Conservation (phyloP, 1,140 invertebrate species). For the Archivesica marissinica region DNA sequence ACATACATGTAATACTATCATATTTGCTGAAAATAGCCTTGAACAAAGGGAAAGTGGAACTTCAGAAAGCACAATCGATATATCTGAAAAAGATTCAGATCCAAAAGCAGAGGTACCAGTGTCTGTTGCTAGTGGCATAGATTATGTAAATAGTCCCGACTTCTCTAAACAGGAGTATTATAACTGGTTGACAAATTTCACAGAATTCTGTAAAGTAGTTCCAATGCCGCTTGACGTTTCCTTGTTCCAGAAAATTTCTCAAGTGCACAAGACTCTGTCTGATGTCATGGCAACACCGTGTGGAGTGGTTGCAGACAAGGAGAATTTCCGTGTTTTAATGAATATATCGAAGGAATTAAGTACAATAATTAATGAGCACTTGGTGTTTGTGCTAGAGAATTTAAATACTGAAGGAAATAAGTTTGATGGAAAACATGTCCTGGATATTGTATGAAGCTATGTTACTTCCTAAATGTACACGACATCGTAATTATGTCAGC, state of each 20-base stretch:
- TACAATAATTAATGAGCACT: slow-evolving; percentile 79
- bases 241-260: slow-evolving; percentile 81
- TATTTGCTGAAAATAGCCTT: neutral
- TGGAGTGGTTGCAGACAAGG: slow-evolving; percentile 79
- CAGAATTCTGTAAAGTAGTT: slow-evolving; percentile 78
- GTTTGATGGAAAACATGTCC: neutral
- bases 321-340: slow-evolving; percentile 81
- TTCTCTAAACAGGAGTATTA: slow-evolving; percentile 82
- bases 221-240: slow-evolving; percentile 78
- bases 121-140: slow-evolving; percentile 30
- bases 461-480: no score
- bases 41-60: neutral
- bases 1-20: neutral
- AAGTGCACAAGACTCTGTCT: slow-evolving; percentile 80
- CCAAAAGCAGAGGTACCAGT: neutral
- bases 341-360: slow-evolving; percentile 80
- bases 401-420: slow-evolving; percentile 53
- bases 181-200: slow-evolving; percentile 81
- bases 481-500: no score
- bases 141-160: slow-evolving; percentile 78
- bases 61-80: neutral
- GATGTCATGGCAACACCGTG: slow-evolving; percentile 81
- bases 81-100: neutral
- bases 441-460: neutral
- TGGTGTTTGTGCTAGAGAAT: slow-evolving; percentile 77